Percentiles rank a stretch among this genome's conserved stretches.
Conservation (phyloP, 2,113 vertebrate genomes). For the Platysteira castanea region DNA sequence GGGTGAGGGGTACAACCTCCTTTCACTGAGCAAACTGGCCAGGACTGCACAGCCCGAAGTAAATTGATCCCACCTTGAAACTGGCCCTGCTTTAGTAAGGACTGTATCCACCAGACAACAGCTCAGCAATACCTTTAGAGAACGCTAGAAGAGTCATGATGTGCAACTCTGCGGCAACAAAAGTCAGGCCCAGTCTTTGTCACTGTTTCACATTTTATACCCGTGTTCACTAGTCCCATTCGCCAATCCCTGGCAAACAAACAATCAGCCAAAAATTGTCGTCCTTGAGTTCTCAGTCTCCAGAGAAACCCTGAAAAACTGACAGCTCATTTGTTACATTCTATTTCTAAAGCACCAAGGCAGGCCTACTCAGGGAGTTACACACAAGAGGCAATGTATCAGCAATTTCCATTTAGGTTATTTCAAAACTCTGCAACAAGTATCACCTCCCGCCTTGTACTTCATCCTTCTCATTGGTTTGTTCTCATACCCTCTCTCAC, state of each 20-base stretch:
- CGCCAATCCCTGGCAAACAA: not conserved
- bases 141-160: rapidly evolving
- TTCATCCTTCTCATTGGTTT: not conserved
- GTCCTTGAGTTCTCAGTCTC: not conserved
- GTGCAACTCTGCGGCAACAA: not conserved
- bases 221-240: not conserved
- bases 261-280: not conserved
- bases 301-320: not conserved
- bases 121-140: not conserved
- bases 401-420: not conserved
- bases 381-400: not conserved
- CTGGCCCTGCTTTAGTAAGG: not conserved
- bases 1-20: not conserved
- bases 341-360: not conserved
- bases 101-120: not conserved
- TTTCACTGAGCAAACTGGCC: not conserved
- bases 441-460: not conserved
- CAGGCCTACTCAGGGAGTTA: not conserved
- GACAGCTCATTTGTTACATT: not conserved
- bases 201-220: not conserved
- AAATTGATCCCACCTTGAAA: not conserved
- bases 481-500: not conserved
- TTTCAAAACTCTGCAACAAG: not conserved
- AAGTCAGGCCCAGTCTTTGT: not conserved
- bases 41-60: rapidly evolving